Evolutionary conservation across 2,888 invertebrate genomes (phyloP).

Genomic region (Brachynemurus nebulosus): DNA sequence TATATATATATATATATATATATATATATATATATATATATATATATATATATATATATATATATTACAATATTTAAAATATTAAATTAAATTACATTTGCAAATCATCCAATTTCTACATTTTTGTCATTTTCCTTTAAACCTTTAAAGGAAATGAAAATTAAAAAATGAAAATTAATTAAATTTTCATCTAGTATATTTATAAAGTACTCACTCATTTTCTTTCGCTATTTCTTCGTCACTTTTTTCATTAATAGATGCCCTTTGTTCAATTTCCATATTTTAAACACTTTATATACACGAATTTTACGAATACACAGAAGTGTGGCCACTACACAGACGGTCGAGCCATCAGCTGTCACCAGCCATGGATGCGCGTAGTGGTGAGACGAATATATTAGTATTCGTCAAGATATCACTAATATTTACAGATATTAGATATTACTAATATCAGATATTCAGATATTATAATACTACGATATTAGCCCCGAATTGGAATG

Average conservation of each 20-base stretch:
- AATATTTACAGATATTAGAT: too few relatives aligned
- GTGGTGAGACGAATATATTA: too few relatives aligned
- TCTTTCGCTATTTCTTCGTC: conserved; percentile 4
- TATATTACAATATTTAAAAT: not conserved
- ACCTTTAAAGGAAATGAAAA: too few relatives aligned
- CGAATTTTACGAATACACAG: conserved; percentile 5
- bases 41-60: too few relatives aligned
- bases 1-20: too few relatives aligned
- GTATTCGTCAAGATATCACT: too few relatives aligned
- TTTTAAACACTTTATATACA: conserved; percentile 4
- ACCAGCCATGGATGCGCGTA: conserved; percentile 4
- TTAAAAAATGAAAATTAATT: conserved; percentile 5
- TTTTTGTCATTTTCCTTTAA: not conserved
- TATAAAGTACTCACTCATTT: conserved; percentile 4
- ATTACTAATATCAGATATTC: too few relatives aligned
- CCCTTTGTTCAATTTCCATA: conserved; percentile 5
- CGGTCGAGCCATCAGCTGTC: conserved; percentile 5
- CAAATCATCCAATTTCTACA: not conserved
- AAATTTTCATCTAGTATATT: conserved; percentile 6
- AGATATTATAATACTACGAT: too few relatives aligned
- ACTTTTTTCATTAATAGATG: conserved; percentile 4
- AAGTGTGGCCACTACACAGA: conserved; percentile 3
- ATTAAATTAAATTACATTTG: not conserved
- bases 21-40: too few relatives aligned
- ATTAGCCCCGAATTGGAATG: too few relatives aligned